Conservation (phyloP, 2,888 invertebrate species). For the Standfussiana lucernea region DNA sequence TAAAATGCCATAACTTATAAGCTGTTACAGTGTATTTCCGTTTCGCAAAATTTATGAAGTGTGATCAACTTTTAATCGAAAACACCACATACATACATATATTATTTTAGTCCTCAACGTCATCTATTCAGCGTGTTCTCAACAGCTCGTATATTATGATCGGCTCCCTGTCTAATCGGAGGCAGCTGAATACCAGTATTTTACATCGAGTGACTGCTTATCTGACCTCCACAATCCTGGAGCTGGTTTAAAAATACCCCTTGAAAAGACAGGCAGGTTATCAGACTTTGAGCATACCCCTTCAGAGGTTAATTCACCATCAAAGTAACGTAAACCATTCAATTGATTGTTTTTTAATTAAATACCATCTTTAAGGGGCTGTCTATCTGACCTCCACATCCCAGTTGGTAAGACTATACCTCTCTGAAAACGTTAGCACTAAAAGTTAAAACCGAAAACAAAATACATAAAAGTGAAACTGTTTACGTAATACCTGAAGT, state of each 20-base stretch:
- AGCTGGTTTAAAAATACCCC: neutral
- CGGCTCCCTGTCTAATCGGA: neutral
- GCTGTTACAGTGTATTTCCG: neutral
- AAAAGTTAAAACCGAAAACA: neutral
- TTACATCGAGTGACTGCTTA: neutral
- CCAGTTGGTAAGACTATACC: neutral
- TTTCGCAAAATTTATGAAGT: neutral
- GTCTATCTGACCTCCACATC: neutral
- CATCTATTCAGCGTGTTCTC: neutral
- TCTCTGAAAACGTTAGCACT: neutral
- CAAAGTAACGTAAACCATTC: no score
- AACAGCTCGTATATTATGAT: no score
- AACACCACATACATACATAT: neutral
- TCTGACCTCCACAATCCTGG: neutral
- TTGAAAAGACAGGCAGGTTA: neutral
- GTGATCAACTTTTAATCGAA: neutral
- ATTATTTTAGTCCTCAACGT: neutral
- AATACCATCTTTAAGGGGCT: neutral
- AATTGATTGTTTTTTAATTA: no score
- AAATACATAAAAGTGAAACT: conserved; percentile 9
- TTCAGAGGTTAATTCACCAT: no score
- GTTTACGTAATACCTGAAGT: conserved; percentile 43
- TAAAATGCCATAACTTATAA: conserved; percentile 22
- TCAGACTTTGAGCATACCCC: neutral
- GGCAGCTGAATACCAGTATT: neutral